Conservation (phyloP, 2,888 invertebrate genomes). For the Nephrotoma flavescens region DNA sequence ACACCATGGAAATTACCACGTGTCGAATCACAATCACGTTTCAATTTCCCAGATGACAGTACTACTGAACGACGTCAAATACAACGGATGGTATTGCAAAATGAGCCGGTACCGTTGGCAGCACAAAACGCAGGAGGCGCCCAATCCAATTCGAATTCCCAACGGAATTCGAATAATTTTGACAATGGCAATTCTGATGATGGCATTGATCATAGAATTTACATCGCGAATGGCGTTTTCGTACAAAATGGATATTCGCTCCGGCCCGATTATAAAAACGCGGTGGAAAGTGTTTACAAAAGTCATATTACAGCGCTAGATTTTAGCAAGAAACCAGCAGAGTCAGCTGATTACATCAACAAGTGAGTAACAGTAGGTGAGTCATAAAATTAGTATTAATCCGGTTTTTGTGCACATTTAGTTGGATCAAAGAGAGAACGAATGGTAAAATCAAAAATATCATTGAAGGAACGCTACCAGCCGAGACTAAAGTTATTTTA, state of each 20-base stretch:
- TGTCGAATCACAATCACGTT: neutral
- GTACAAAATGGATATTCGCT: conserved; percentile 40
- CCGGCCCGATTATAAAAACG: conserved; percentile 34
- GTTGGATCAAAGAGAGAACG: neutral
- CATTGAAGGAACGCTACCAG: neutral
- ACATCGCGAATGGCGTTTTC: conserved; percentile 42
- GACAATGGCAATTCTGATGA: neutral
- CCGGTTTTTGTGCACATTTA: neutral
- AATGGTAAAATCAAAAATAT: neutral
- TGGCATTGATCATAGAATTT: conserved; percentile 19
- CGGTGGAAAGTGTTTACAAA: conserved; percentile 35
- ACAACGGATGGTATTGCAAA: neutral
- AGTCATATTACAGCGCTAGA: conserved; percentile 31
- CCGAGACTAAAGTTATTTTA: conserved; percentile 37
- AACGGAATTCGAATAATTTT: neutral
- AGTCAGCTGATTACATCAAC: neutral
- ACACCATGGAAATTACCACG: neutral
- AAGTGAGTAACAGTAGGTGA: neutral
- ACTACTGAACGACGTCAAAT: neutral
- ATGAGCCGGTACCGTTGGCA: neutral
- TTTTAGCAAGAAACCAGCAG: neutral
- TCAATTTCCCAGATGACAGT: neutral
- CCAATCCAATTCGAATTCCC: neutral
- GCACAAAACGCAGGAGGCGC: neutral
- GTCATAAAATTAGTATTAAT: neutral